Evolutionary conservation across 2,797 vertebrate species (phyloP).

Genomic region (Argya squamiceps): DNA sequence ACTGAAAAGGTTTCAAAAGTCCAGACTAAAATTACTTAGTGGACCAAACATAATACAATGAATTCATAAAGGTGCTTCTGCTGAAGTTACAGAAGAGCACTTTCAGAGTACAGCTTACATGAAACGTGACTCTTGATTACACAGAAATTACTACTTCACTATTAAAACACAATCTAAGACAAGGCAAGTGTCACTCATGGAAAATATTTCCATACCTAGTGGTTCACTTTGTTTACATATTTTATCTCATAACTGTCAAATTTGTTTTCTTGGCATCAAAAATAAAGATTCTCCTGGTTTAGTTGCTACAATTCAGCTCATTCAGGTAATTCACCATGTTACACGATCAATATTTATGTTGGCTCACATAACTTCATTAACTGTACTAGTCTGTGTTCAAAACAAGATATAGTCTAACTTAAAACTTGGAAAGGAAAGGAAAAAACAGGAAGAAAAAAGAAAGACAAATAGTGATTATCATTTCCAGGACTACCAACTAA

Average conservation of each 20-base stretch:
- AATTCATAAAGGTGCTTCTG: neutral
- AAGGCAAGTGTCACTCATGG: neutral
- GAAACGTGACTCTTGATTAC: neutral
- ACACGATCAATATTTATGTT: neutral
- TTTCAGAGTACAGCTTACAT: neutral
- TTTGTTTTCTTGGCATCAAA: neutral
- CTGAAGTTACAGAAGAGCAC: neutral
- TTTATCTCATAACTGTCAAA: neutral
- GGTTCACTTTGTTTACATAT: neutral
- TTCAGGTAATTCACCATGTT: neutral
- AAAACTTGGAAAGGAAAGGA: neutral
- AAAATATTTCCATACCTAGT: neutral
- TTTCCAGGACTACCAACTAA: neutral
- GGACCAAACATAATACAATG: neutral
- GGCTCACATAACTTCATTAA: neutral
- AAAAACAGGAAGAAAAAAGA: neutral
- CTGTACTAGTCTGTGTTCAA: neutral
- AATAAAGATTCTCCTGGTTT: neutral
- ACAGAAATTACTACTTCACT: neutral
- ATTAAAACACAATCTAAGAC: neutral
- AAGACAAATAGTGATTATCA: neutral
- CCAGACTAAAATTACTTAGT: neutral
- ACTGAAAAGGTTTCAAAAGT: neutral
- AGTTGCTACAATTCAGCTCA: neutral
- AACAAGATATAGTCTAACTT: neutral